Evolutionary conservation across 2,888 invertebrate species (phyloP), one percentile per base, ranked within the genome.

Genomic region (Megalurothrips usitatus): DNA sequence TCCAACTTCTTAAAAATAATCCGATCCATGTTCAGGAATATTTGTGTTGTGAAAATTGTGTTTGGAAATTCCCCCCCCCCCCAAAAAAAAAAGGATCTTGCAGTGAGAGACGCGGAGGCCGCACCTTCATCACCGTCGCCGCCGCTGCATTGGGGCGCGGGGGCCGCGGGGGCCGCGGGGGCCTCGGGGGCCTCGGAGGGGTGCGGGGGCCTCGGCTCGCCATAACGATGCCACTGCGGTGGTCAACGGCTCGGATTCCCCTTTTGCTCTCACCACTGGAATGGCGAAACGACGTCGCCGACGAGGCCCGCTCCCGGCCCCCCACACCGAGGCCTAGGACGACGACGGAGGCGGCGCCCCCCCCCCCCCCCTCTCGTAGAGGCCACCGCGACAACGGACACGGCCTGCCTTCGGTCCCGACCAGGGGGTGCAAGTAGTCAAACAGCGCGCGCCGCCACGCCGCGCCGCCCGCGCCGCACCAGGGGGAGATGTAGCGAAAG

Each of bases 341-440:
- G 34, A 43, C 34, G 34, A 43, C 34, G 34, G 3, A 43, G 34
- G 34, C 34, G 34, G 34, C 34, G 34, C 3, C 34, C 6, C 34
- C 34, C 34, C 34, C 6, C 34, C n/a, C n/a, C n/a, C n/a, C n/a
- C n/a, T n/a, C n/a, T n/a, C n/a, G n/a, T n/a, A n/a, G n/a, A n/a
- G n/a, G 1, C 43, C 79, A 1, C 26, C 23, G 43, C 23, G 10
- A 12, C 23, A 26, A 11, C 26, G 9, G 28, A 28, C 28, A 47
- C 28, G 79, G 28, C 26, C 19, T 6, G n/a, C 58, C n/a, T n/a
- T 6, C 52, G 52, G 14, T 17, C 19, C 0, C 58, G 58, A 14
- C 95, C 95, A 88, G 90, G 96, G 84, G 58, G 58, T 17, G 19
- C 68, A 26, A 75, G 68, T 75, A 26, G 68, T 75, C 26, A 26